Conservation (phyloP, 2,797 vertebrate species). For the Urophycis tenuis region DNA sequence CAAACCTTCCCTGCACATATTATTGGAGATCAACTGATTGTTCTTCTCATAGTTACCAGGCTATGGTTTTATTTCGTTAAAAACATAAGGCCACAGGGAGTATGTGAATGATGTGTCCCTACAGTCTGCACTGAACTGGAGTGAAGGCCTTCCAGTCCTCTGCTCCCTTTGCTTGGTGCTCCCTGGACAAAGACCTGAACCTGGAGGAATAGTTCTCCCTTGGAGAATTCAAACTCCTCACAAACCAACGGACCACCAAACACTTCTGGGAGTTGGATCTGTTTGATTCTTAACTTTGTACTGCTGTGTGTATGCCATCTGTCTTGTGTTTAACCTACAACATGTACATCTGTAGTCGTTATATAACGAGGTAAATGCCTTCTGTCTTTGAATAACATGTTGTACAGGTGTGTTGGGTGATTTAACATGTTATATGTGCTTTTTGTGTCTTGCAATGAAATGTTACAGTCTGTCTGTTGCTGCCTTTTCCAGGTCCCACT, state of each 20-base stretch:
- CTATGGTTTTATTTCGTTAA: background rate
- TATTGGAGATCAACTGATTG: background rate
- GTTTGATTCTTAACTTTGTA: background rate
- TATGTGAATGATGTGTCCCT: background rate
- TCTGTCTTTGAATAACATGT: too few relatives aligned
- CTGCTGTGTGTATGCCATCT: too few relatives aligned
- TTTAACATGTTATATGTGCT: too few relatives aligned
- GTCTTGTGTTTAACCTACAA: too few relatives aligned
- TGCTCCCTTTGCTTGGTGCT: background rate
- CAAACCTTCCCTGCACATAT: background rate
- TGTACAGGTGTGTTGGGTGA: background rate
- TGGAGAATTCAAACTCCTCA: background rate
- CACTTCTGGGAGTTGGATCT: background rate
- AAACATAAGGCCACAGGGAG: background rate
- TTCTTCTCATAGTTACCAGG: background rate
- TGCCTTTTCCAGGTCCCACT: too few relatives aligned
- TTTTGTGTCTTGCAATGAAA: too few relatives aligned
- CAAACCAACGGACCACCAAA: background rate
- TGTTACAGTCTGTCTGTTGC: too few relatives aligned
- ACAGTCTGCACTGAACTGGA: background rate
- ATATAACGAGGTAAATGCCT: too few relatives aligned
- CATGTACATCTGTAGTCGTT: too few relatives aligned
- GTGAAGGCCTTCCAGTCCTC: background rate
- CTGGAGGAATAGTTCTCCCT: slow-evolving; percentile 2
- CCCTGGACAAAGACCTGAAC: background rate